Percentiles rank a stretch among this genome's conserved stretches.
phyloP scores from a whole-genome alignment of 2,888 invertebrate genomes.

The Perizoma flavofasciatum region DNA sequence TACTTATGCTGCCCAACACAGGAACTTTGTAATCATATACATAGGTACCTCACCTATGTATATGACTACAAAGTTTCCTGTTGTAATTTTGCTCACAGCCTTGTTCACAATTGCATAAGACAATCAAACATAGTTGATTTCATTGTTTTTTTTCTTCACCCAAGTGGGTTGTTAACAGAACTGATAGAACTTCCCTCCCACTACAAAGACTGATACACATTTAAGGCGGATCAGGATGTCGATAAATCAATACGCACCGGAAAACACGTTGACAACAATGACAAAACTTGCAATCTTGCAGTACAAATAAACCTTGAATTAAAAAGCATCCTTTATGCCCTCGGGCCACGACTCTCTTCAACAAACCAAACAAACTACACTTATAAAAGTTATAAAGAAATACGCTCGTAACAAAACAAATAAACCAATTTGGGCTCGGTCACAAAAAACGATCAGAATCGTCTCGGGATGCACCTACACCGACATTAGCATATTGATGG shows the following conservation, averaged over 20 bases:
- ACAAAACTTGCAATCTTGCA: constrained; percentile 38
- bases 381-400: constrained; percentile 58
- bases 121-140: constrained; percentile 35
- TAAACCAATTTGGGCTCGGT: constrained; percentile 73
- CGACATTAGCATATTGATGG: constrained; percentile 81
- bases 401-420: constrained; percentile 78
- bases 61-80: constrained; percentile 7
- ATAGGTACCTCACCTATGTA: too few relatives aligned
- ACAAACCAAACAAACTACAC: constrained; percentile 73
- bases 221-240: constrained; percentile 54
- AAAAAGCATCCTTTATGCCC: constrained; percentile 54
- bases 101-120: constrained; percentile 40
- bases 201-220: constrained; percentile 49
- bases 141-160: constrained; percentile 48
- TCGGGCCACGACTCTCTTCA: constrained; percentile 51
- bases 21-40: too few relatives aligned
- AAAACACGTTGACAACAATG: constrained; percentile 44
- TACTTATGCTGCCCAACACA: too few relatives aligned
- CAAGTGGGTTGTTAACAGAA: constrained; percentile 56
- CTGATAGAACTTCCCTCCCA: constrained; percentile 52
- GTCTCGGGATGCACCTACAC: constrained; percentile 58
- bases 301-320: constrained; percentile 35
- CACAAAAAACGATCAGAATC: constrained; percentile 69
- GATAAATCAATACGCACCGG: constrained; percentile 44
- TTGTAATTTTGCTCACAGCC: constrained; percentile 16